Base-by-base conservation (phyloP, 2,113 vertebrate species). In the Tragelaphus scriptus region DNA sequence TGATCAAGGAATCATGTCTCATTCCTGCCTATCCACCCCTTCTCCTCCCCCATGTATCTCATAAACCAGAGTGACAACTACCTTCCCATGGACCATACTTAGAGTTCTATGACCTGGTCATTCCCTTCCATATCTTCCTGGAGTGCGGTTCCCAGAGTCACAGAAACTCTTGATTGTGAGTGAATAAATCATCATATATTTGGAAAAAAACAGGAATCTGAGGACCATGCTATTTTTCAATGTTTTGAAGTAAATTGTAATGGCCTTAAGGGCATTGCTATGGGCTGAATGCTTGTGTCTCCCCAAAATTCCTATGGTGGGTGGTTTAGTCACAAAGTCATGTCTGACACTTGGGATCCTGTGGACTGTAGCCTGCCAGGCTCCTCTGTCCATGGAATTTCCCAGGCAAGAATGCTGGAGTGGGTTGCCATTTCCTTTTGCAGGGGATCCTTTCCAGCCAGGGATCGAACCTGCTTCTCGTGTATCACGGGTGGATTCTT, bases 31-130 rank as follows among this genome's bases (percentile, higher is more conserved):
- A 32, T 6, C 2, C 23, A 3, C 1, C 7, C 51, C 7, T 30
- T 58, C 13, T 32, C 11, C 7, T 1, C 7, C 9, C n/a, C 7
- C 3, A 47, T 5, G 4, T 16, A 12, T 44, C 25, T 28, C 25
- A 16, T 51, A 86, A 86, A 82, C 25, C 47, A 3, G 17, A 25
- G 49, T 56, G 58, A 84, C 13, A 30, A 1, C 25, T 2, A 2
- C 44, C 30, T 87, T 55, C 32, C 15, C 5, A 6, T 5, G 26
- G 40, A 16, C 11, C 44, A 44, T 12, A 6, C 63, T 25, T 15
- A 17, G 91, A 75, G 6, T 8, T 96, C 23, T 44, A 28, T 9
- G 82, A 25, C 5, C 13, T 51, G 49, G 30, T 44, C 8, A 17
- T 65, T 40, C n/a, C 51, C 28, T 79, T 40, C 21, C 6, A 32